Conservation (phyloP, 2,113 vertebrate species). For the Hipposideros armiger region DNA sequence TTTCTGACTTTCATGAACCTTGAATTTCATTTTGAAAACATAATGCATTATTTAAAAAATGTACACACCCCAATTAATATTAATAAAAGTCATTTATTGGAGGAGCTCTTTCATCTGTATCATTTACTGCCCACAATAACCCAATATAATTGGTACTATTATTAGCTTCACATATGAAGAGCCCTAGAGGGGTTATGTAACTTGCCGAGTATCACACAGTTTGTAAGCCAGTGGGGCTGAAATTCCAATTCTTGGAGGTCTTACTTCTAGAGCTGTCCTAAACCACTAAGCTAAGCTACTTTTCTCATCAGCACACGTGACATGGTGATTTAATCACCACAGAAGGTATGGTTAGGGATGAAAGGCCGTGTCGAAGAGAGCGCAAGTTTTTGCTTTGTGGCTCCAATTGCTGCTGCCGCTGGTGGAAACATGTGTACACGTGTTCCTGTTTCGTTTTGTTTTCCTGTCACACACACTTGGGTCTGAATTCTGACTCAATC, state of each 20-base stretch:
- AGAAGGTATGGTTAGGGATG: not conserved
- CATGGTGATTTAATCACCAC: not conserved
- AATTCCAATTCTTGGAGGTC: not conserved
- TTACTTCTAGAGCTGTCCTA: not conserved
- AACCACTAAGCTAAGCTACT: not conserved
- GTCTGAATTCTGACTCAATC: conserved; percentile 33
- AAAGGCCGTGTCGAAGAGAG: not conserved
- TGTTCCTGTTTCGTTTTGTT: not conserved
- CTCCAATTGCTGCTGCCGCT: not conserved
- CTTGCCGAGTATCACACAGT: not conserved
- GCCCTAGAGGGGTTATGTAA: not conserved
- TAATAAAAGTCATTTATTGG: not conserved
- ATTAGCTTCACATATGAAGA: not conserved
- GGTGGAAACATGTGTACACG: not conserved
- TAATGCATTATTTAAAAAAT: not conserved
- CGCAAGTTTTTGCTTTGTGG: not conserved
- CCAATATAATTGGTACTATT: not conserved
- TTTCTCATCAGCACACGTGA: not conserved
- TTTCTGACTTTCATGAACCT: not conserved
- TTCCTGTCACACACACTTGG: not conserved
- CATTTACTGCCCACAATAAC: not conserved
- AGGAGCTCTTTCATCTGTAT: not conserved
- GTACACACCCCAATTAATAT: not conserved
- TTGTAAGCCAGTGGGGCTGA: not conserved
- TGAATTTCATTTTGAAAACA: not conserved